Base-by-base conservation (phyloP, 2,888 invertebrate genomes). In the Aricia artaxerxes region DNA sequence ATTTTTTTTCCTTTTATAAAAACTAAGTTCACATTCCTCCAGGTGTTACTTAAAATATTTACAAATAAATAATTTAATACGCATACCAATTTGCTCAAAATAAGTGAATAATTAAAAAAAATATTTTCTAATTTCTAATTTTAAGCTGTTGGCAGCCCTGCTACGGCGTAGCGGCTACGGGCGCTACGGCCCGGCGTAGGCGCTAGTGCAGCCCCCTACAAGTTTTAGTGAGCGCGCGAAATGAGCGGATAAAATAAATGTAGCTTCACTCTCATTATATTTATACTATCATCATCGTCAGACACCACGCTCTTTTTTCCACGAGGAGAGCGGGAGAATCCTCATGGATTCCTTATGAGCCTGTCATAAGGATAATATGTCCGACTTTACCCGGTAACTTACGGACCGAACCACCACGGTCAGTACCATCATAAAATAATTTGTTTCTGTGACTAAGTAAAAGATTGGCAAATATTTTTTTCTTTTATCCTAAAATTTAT, bases 161-260 rank as follows among this genome's bases (percentile, higher is more conserved):
- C 81, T 81, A 82, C 82, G 81, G 57, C 82, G 80, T 81, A 81
- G 80, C 78, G 53, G 38, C 38, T 73, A 73, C 73, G 35, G 57
- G 57, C 57, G 57, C 44, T 73, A 73, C 44, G 81, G 53, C 4
- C 85, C 86, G 84, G 83, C 88, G 88, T 88, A 88, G 89, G 87
- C 88, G 88, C 88, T 88, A 88, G 88, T 88, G 88, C 86, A 85
- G 87, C 88, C 89, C 89, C 88, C 90, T 88, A 91, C 90, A 93
- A 94, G 93, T 94, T 94, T 93, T 94, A 92, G 91, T 92, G 92
- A 92, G 93, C 93, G 88, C 91, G 92, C 91, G 92, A 92, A 94
- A 94, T 94, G 93, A 94, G 92, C 90, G 92, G 92, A 91, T 93
- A 90, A 93, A 93, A 92, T 91, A 92, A 91, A 90, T 86, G 92